These are phyloP conservation scores for Galagoides demidoff DNA, from an alignment of 2,797 vertebrate genomes.

Conservation along the genomic window DNA sequence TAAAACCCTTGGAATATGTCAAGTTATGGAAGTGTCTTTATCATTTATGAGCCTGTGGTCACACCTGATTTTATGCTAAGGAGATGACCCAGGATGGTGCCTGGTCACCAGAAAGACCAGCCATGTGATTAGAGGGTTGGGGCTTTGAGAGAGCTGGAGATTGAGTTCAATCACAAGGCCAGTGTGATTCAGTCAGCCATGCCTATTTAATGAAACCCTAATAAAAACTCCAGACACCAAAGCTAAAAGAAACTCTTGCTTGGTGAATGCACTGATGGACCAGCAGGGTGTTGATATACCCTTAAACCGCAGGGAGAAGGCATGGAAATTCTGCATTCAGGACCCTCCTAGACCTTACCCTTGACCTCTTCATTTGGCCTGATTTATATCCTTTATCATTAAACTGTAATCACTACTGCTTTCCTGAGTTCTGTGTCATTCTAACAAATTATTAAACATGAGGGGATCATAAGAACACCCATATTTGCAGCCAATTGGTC, in stretches of 20 bases:
- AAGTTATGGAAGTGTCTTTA: not conserved
- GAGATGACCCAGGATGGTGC: not conserved
- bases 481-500: not conserved
- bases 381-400: slow-evolving; percentile 14
- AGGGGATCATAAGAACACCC: not conserved
- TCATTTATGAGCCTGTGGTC: not conserved
- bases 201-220: not conserved
- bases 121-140: not conserved
- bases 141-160: not conserved
- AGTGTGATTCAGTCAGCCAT: slow-evolving; percentile 7
- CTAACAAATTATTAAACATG: slow-evolving; percentile 5
- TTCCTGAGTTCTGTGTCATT: slow-evolving; percentile 30
- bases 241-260: not conserved
- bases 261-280: not conserved
- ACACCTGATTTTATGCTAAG: not conserved
- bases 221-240: slow-evolving; percentile 31
- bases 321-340: not conserved
- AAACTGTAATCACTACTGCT: not conserved
- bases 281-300: not conserved
- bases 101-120: not conserved
- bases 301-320: not conserved
- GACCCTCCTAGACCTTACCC: not conserved
- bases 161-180: not conserved
- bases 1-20: slow-evolving; percentile 13
- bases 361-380: slow-evolving; percentile 15